These are phyloP conservation scores for Elachura formosa DNA, from an alignment of 2,113 vertebrate species.

Conservation along the genomic window DNA sequence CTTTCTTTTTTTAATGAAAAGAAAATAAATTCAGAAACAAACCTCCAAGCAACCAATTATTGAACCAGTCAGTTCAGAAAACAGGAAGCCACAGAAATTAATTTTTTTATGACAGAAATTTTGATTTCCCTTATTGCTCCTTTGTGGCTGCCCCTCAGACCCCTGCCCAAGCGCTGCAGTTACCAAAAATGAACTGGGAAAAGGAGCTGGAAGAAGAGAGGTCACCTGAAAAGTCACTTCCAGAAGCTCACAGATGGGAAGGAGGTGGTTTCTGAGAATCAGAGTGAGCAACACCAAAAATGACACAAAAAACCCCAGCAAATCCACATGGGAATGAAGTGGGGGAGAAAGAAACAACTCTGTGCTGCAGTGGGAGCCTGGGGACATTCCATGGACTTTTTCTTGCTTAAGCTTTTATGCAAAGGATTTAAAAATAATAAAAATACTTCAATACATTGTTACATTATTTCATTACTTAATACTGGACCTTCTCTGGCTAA, in stretches of 20 bases:
- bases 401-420: background rate
- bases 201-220: background rate
- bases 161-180: background rate
- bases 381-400: background rate
- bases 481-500: background rate
- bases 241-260: background rate
- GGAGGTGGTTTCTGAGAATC: background rate
- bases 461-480: background rate
- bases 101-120: background rate
- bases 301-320: background rate
- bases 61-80: background rate
- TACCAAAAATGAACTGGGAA: background rate
- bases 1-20: background rate
- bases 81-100: background rate
- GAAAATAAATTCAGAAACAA: background rate
- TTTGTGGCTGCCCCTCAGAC: background rate
- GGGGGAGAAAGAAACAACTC: background rate
- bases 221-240: background rate
- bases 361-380: background rate
- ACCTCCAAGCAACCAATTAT: background rate
- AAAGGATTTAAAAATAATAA: background rate
- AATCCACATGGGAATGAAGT: background rate
- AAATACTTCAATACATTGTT: accelerated
- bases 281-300: background rate
- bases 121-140: background rate